Evolutionary conservation across 2,888 invertebrate genomes (phyloP).

Genomic region (Epicampocera succincta): DNA sequence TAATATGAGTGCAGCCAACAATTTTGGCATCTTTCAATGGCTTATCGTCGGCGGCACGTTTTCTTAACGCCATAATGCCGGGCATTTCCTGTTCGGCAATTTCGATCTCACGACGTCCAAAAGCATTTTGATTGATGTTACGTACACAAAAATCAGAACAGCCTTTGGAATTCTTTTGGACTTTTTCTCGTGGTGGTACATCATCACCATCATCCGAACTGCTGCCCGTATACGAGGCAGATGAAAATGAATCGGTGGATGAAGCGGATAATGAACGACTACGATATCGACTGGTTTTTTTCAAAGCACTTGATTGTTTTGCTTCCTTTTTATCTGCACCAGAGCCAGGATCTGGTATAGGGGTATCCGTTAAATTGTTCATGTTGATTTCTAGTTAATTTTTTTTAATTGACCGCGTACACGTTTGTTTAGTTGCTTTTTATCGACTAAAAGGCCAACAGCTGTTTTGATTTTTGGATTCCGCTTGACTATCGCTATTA

Average conservation of each 20-base stretch:
- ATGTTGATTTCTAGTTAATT: conserved; percentile 68
- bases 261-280: conserved; percentile 96
- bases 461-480: conserved; percentile 43
- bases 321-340: conserved; percentile 76
- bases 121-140: conserved; percentile 93
- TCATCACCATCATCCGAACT: conserved; percentile 97
- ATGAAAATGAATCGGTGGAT: conserved; percentile 97
- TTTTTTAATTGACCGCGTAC: conserved; percentile 27
- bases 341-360: conserved; percentile 80
- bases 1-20: conserved; percentile 98
- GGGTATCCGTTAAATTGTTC: conserved; percentile 79
- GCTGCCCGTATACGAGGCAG: conserved; percentile 88
- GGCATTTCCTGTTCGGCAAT: conserved; percentile 99
- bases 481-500: conserved; percentile 13
- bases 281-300: conserved; percentile 93
- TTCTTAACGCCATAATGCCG: conserved; percentile 96
- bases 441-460: conserved; percentile 42
- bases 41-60: conserved; percentile 95
- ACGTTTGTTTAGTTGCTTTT: conserved; percentile 10
- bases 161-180: conserved; percentile 92
- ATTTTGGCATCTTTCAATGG: conserved; percentile 97
- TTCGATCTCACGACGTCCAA: conserved; percentile 97
- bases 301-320: conserved; percentile 87
- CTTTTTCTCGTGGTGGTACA: conserved; percentile 95
- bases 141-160: conserved; percentile 96